phyloP scores from a whole-genome alignment of 2,888 invertebrate species.

The Achlya flavicornis region DNA sequence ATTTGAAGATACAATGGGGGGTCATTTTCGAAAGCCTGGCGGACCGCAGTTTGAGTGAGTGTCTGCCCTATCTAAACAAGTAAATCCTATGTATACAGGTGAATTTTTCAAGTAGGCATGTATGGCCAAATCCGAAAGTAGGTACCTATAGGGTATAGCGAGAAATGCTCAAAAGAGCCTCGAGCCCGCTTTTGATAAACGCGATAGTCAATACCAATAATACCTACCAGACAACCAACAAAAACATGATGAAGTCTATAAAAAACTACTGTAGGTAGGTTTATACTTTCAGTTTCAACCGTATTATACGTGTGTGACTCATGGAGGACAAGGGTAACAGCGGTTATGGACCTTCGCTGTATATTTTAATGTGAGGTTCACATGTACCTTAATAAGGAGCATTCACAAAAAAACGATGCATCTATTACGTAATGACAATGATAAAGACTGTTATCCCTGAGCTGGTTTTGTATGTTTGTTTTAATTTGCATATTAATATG shows the following conservation, averaged over 20 bases:
- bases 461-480: constrained; percentile 21
- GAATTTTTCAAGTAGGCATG: neutral
- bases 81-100: neutral
- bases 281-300: constrained; percentile 1
- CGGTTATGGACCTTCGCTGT: constrained; percentile 10
- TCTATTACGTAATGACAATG: neutral
- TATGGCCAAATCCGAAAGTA: no score
- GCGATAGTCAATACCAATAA: neutral
- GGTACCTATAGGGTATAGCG: neutral
- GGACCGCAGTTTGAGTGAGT: neutral
- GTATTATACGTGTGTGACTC: neutral
- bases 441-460: neutral
- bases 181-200: no score
- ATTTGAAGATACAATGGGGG: no score
- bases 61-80: neutral
- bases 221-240: neutral
- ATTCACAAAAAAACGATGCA: neutral
- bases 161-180: no score
- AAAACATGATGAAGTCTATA: neutral
- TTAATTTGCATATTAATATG: constrained; percentile 12
- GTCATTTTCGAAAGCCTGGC: no score
- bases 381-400: neutral
- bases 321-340: constrained; percentile 16
- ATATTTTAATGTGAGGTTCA: neutral
- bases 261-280: neutral